Percentiles rank a stretch among this genome's conserved stretches.
These are phyloP conservation scores for Saxidomus purpurata DNA, from an alignment of 1,140 invertebrate genomes.

Conservation along the genomic window DNA sequence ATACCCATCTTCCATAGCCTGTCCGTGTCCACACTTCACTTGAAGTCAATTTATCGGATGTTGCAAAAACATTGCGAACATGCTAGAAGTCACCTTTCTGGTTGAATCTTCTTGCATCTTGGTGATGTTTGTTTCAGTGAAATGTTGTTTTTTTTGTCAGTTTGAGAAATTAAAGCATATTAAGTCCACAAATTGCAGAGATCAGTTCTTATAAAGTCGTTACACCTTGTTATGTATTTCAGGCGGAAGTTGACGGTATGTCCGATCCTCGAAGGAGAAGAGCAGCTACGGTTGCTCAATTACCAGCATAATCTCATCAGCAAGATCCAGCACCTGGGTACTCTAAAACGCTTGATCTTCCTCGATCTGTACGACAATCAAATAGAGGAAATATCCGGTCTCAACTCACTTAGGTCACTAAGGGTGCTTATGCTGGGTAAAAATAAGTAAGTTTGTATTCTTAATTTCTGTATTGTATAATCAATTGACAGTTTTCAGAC, in stretches of 20 bases:
- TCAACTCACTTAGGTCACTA: slow-evolving; percentile 92
- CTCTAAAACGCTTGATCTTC: slow-evolving; percentile 93
- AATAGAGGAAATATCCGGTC: slow-evolving; percentile 93
- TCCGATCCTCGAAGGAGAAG: slow-evolving; percentile 93
- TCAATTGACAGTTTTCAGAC: too few relatives aligned
- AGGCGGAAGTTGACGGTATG: slow-evolving; percentile 85
- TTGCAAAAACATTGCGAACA: too few relatives aligned
- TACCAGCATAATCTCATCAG: slow-evolving; percentile 96
- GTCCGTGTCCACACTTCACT: too few relatives aligned
- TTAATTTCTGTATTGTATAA: background rate
- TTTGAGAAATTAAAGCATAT: too few relatives aligned
- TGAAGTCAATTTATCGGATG: too few relatives aligned
- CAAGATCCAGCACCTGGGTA: slow-evolving; percentile 89
- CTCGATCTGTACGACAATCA: slow-evolving; percentile 98
- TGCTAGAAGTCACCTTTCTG: too few relatives aligned
- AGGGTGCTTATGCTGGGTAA: slow-evolving; percentile 95
- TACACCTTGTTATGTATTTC: slow-evolving; percentile 15
- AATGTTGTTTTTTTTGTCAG: too few relatives aligned
- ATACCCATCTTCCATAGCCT: too few relatives aligned
- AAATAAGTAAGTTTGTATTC: slow-evolving; percentile 91
- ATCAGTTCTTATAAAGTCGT: too few relatives aligned
- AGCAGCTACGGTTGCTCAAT: slow-evolving; percentile 93
- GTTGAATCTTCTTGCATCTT: too few relatives aligned
- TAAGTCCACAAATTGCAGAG: too few relatives aligned
- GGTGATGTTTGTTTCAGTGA: too few relatives aligned